A percentile compares a stretch with the other conserved stretches of the same genome.
Evolutionary conservation across 2,797 vertebrate species (phyloP).

Genomic region (Microchirus variegatus): DNA sequence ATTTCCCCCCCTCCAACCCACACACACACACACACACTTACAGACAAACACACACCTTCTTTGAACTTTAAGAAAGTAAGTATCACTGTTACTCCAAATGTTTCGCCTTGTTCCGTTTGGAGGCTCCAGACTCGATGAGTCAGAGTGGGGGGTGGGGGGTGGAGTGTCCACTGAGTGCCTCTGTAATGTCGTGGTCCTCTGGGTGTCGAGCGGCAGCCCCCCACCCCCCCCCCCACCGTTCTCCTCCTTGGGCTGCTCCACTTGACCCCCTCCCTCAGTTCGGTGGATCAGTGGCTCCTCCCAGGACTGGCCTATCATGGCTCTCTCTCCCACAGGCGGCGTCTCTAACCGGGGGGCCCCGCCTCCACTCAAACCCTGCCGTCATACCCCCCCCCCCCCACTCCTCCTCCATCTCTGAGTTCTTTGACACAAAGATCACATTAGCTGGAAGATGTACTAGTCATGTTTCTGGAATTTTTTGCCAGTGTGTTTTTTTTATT

Average conservation of each 20-base stretch:
- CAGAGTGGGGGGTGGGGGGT: constrained; percentile 30
- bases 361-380: constrained; percentile 45
- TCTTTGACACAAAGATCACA: constrained; percentile 82
- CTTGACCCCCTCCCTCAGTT: constrained; percentile 56
- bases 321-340: constrained; percentile 35
- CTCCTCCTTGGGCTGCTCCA: constrained; percentile 65
- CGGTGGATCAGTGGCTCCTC: constrained; percentile 51
- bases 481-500: constrained; percentile 70
- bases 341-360: constrained; percentile 37
- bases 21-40: too few species aligned
- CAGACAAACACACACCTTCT: constrained; percentile 14
- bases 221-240: too few species aligned
- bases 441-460: constrained; percentile 82
- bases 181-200: constrained; percentile 69
- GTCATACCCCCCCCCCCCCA: constrained; percentile 41
- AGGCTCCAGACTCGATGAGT: constrained; percentile 66
- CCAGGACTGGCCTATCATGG: constrained; percentile 62
- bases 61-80: constrained; percentile 77
- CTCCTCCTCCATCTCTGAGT: constrained; percentile 59
- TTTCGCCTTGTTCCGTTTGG: constrained; percentile 76
- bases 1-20: constrained; percentile 5
- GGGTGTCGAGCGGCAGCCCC: constrained; percentile 55
- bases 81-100: constrained; percentile 84
- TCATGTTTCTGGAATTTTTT: constrained; percentile 80
- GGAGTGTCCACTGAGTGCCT: constrained; percentile 78